Conservation (phyloP, 2,888 invertebrate species). For the Isoperla grammatica region DNA sequence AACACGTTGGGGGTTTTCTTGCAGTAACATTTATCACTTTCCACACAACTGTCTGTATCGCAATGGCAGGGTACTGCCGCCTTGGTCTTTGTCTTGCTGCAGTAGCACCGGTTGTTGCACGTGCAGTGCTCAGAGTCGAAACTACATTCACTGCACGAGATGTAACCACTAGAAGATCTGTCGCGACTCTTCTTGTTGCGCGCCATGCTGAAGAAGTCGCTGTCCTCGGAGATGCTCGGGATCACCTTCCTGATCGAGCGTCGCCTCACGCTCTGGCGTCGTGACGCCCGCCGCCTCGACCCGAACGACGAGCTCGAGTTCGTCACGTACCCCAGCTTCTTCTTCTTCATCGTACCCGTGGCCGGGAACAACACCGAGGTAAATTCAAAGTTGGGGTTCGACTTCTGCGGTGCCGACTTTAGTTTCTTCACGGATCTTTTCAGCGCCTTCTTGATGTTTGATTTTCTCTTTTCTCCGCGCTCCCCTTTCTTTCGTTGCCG, state of each 20-base stretch:
- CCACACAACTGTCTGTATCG: constrained; percentile 81
- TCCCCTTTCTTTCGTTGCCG: constrained; percentile 68
- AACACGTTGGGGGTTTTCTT: constrained; percentile 40
- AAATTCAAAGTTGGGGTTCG: constrained; percentile 39
- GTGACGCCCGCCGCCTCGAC: constrained; percentile 12
- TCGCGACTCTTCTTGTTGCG: constrained; percentile 39
- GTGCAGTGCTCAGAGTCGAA: constrained; percentile 80
- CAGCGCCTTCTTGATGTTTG: constrained; percentile 45
- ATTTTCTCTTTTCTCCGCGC: constrained; percentile 49
- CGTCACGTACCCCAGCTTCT: constrained; percentile 14
- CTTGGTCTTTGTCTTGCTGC: constrained; percentile 44
- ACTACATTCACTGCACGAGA: constrained; percentile 82
- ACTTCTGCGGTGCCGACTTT: constrained; percentile 22
- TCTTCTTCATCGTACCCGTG: constrained; percentile 4
- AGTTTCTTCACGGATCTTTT: constrained; percentile 47
- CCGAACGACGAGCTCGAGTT: constrained; percentile 16
- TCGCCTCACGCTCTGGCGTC: constrained; percentile 17
- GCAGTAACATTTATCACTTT: constrained; percentile 85
- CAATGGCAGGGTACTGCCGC: constrained; percentile 55
- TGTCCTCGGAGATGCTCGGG: constrained; percentile 47
- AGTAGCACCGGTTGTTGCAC: constrained; percentile 80
- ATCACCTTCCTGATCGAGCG: constrained; percentile 15
- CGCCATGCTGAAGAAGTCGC: constrained; percentile 45
- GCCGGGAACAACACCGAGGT: constrained; percentile 45
- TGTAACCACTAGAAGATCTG: constrained; percentile 58